Evolutionary conservation across 1,140 invertebrate species (phyloP).

Genomic region (Procambarus virginalis): DNA sequence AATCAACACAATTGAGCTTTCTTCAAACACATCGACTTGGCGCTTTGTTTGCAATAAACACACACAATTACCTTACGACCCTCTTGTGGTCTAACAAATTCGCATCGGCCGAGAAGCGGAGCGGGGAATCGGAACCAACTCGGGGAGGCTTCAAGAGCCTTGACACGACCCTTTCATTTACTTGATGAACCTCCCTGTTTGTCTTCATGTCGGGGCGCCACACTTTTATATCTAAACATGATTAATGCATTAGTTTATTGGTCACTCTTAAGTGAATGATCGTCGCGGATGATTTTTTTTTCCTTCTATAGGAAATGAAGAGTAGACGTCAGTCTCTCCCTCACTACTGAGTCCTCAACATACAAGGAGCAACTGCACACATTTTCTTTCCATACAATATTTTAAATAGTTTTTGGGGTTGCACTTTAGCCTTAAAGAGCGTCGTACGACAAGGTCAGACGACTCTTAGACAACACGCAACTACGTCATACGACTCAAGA

Average conservation of each 20-base stretch:
- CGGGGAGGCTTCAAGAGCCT: slow-evolving; percentile 6
- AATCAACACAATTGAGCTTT: slow-evolving; percentile 13
- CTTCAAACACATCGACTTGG: slow-evolving; percentile 6
- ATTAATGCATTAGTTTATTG: neutral
- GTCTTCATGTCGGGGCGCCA: neutral
- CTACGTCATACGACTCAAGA: no score
- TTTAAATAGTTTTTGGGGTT: no score
- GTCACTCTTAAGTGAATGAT: neutral
- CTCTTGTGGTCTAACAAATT: slow-evolving; percentile 15
- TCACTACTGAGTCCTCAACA: no score
- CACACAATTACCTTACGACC: slow-evolving; percentile 14
- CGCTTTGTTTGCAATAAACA: slow-evolving; percentile 18
- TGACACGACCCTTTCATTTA: slow-evolving; percentile 5
- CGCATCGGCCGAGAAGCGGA: neutral
- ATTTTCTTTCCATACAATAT: no score
- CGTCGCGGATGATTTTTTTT: neutral
- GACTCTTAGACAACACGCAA: no score
- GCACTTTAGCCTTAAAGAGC: no score
- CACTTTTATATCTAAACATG: neutral
- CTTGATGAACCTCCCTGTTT: neutral
- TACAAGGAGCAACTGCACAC: no score
- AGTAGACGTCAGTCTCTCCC: no score
- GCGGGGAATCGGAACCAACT: neutral
- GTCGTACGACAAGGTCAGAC: no score
- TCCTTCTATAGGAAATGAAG: no score